Evolutionary conservation across 1,140 invertebrate genomes (phyloP), one percentile per base, ranked within the genome.

Genomic region (Drosophila fuyamai): DNA sequence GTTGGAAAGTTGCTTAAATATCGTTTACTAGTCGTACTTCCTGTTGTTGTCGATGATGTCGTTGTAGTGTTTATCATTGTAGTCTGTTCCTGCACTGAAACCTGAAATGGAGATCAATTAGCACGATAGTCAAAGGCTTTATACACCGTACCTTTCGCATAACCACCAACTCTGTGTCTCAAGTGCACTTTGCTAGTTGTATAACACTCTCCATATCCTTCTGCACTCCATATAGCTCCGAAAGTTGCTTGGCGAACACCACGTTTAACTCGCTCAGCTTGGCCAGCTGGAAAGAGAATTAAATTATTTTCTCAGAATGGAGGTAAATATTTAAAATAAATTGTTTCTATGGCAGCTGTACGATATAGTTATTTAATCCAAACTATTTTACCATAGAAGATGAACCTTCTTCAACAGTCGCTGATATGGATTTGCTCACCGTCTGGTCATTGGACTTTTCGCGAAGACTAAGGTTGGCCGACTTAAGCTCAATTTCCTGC

Each of bases 171-270:
- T 92, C 82, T 90, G 88, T 62, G 77, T 92, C 91, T 92, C 92
- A 92, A 92, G 92, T 92, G 73, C 92, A 92, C 73, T 92, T 92
- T 54, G 81, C 72, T 27, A 81, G 77, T 79, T 92, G 90, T 75
- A 92, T 82, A 46, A 92, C 63, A 80, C 91, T 93, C 50, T 93
- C 93, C 80, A 95, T 93, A 91, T 95, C 95, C 91, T 95, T 95
- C 50, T 94, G 93, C 57, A 95, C 90, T 16, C 63, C 75, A 75
- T 88, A 84, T 18, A 92, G 36, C 41, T 92, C 92, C 23, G 79
- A 76, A 35, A 92, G 63, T 35, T 83, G 81, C 54, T 92, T 92
- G 54, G 90, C 80, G 54, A 92, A 92, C 27, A 92, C 41, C 44
- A 81, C 79, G 76, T 90, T 92, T 47, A 92, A 48, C 50, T 92